A percentile compares a stretch with the other conserved stretches of the same genome.
Evolutionary conservation across 2,113 vertebrate genomes (phyloP).

Genomic region (Galbula dea): DNA sequence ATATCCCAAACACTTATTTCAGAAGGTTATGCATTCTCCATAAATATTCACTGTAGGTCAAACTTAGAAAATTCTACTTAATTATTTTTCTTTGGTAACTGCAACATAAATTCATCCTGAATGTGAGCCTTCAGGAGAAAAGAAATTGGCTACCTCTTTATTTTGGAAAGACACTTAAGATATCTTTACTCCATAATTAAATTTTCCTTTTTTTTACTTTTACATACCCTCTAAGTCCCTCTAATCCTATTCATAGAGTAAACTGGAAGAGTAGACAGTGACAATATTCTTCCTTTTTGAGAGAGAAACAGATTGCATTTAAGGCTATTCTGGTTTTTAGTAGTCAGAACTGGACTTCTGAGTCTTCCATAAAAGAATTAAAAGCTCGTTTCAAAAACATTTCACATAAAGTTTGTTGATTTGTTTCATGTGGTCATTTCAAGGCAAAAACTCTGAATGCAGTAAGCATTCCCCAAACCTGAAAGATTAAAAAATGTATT

Average conservation of each 20-base stretch:
- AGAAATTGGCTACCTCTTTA: not conserved
- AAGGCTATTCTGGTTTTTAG: not conserved
- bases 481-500: not conserved
- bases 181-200: not conserved
- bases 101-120: not conserved
- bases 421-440: not conserved
- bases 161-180: not conserved
- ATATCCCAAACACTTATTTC: not conserved
- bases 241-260: not conserved
- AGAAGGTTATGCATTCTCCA: not conserved
- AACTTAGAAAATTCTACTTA: not conserved
- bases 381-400: not conserved
- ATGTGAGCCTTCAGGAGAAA: not conserved
- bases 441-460: not conserved
- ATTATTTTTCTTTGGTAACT: conserved; percentile 15
- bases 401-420: not conserved
- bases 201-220: not conserved
- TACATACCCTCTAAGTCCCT: not conserved
- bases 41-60: not conserved
- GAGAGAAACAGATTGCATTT: not conserved
- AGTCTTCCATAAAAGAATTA: not conserved
- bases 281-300: not conserved
- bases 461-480: not conserved
- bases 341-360: not conserved
- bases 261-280: not conserved